Percentiles rank a stretch among this genome's conserved stretches.
Evolutionary conservation across 2,888 invertebrate species (phyloP).

Genomic region (Spatulosminthurus flaviceps): DNA sequence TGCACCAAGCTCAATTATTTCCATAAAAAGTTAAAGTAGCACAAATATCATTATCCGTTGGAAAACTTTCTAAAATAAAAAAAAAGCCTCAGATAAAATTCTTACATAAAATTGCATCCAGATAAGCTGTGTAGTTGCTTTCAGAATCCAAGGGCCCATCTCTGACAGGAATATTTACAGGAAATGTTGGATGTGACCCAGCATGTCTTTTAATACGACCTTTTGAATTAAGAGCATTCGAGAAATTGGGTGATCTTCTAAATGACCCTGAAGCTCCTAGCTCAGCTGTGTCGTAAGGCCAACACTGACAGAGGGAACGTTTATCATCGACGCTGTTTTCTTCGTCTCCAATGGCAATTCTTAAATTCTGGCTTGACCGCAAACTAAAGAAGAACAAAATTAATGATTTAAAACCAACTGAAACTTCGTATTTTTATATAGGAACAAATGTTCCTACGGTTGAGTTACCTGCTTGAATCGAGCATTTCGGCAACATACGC

Average conservation of each 20-base stretch:
- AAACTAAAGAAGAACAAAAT: neutral
- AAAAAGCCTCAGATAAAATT: too few relatives aligned
- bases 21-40: too few relatives aligned
- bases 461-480: slow-evolving; percentile 65
- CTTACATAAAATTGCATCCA: slow-evolving; percentile 74
- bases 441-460: too few relatives aligned
- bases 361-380: slow-evolving; percentile 7
- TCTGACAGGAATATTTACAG: slow-evolving; percentile 66
- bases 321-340: slow-evolving; percentile 51
- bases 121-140: slow-evolving; percentile 85
- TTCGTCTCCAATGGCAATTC: slow-evolving; percentile 61
- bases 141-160: slow-evolving; percentile 80
- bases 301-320: slow-evolving; percentile 57
- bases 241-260: slow-evolving; percentile 51
- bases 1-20: too few relatives aligned
- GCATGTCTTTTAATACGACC: slow-evolving; percentile 60
- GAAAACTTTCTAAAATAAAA: too few relatives aligned
- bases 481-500: slow-evolving; percentile 89
- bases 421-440: neutral
- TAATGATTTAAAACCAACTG: neutral
- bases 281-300: slow-evolving; percentile 37
- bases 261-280: slow-evolving; percentile 51
- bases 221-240: slow-evolving; percentile 49
- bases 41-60: too few relatives aligned
- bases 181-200: slow-evolving; percentile 33